These are phyloP conservation scores for Rotaria socialis DNA, from an alignment of 2,888 invertebrate genomes.

Conservation along the genomic window DNA sequence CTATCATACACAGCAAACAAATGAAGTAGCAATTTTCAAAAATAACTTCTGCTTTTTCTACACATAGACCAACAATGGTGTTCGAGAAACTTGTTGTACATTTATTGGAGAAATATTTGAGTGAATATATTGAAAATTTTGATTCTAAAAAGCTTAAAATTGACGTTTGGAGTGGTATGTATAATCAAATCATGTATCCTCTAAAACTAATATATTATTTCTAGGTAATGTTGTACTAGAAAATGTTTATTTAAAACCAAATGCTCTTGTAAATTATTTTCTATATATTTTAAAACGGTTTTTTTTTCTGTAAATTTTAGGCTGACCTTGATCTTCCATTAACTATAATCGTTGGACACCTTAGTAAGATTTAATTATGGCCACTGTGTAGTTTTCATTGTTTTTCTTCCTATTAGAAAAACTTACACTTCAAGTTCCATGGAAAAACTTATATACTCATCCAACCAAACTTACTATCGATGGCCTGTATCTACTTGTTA, in stretches of 20 bases:
- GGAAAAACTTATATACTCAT: slow-evolving; percentile 90
- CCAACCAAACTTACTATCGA: slow-evolving; percentile 87
- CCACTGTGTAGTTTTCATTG: background rate
- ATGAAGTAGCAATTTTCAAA: too few species aligned
- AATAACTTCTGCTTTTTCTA: too few species aligned
- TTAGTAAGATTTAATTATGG: background rate
- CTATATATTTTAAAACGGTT: background rate
- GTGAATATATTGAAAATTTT: slow-evolving; percentile 45
- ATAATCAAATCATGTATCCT: background rate
- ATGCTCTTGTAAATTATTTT: slow-evolving; percentile 30
- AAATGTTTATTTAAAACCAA: slow-evolving; percentile 43
- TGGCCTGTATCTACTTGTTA: slow-evolving; percentile 78
- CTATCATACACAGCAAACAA: too few species aligned
- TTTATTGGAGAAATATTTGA: slow-evolving; percentile 42
- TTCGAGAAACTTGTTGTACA: slow-evolving; percentile 39
- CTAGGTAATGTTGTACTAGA: slow-evolving; percentile 42
- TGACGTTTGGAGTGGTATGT: slow-evolving; percentile 43
- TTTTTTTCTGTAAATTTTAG: background rate
- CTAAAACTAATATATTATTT: background rate
- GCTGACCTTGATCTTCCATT: background rate
- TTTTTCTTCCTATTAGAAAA: slow-evolving; percentile 62
- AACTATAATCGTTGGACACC: background rate
- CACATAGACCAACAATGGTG: slow-evolving; percentile 12
- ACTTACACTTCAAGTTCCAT: slow-evolving; percentile 88
- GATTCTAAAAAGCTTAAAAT: slow-evolving; percentile 44